Evolutionary conservation across 2,888 invertebrate species (phyloP), one percentile per base, ranked within the genome.

Genomic region (Tenthredo livida): DNA sequence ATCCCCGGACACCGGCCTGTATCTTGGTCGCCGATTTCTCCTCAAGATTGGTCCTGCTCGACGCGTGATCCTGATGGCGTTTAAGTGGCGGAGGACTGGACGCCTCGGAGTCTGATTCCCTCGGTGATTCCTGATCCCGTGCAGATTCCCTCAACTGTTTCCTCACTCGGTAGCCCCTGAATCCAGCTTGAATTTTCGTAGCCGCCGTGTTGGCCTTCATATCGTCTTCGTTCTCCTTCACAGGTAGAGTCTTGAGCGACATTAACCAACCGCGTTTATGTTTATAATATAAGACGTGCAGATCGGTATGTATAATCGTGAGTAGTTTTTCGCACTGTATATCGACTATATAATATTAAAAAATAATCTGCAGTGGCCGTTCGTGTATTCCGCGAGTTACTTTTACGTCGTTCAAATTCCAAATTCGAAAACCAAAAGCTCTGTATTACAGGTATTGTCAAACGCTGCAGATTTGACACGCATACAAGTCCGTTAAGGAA

Each of bases 1-100:
- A 96, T 2, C 96, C 96, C 86, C 96, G 94, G 65, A 96, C 95
- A 80, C 96, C 95, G 5, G 96, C 96, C 93, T 96, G 96, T 88
- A 96, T 96, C 89, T 95, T 95, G 3, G 95, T 95, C 54, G 96
- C 96, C 7, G 93, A 91, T 83, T 89, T 90, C 58, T 91, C 92
- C 85, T 91, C 91, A 37, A 91, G 87, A 2, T 88, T 87, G 12
- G 86, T 86, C 17, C 86, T 85, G n/a, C 33, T 65, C n/a, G 73
- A 50, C 15, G 86, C 84, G n/a, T n/a, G n/a, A 25, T 86, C 86
- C 54, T 88, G 87, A 15, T 88, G 87, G 12, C 88, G 87, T 67
- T 87, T 86, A 70, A 86, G 40, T 7, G 84, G 73, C 10, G 85
- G 72, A 9, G 87, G 85, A 37, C 85, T 85, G 6, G 86, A 77